Evolutionary conservation across 1,140 invertebrate genomes (phyloP), one percentile per base, ranked within the genome.

Genomic region (Monomorium pharaonis): DNA sequence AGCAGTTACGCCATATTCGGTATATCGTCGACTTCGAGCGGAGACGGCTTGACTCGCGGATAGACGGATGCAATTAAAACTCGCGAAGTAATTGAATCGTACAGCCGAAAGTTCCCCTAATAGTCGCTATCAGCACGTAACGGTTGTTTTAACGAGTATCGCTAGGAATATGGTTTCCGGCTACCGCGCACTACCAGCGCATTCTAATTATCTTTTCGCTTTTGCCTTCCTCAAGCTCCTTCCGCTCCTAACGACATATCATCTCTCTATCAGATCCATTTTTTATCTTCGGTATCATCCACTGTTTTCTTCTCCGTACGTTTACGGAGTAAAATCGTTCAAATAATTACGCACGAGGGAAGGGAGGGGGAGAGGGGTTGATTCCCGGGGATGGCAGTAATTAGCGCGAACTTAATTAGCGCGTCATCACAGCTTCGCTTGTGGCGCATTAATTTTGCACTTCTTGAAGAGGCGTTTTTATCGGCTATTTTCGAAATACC

Each of bases 21-120:
- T n/a, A 21, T 70, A 37, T 62, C 37, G 37, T 58, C n/a, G 51
- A 72, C 51, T 44, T 54, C 47, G 44, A 49, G 65, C 24, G 2
- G 24, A 42, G 44, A 49, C 42, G 54, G n/a, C 24, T 54, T 24
- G 49, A 42, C n/a, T 58, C 60, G 10, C 85, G 47, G 58, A 90
- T 86, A 90, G 88, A 88, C 87, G 81, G 88, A 72, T 92, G 88
- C 90, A 93, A 93, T 94, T 94, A 94, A 92, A 92, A 92, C 88
- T 54, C 47, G 80, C 80, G 67, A 86, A 88, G 86, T 91, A 93
- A 93, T 92, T 91, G 89, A 90, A 92, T 90, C 88, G 91, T 89
- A 92, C 86, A 88, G 87, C 84, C 90, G 84, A 92, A 93, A 93
- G 88, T 93, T 92, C 67, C 65, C 85, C 77, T 92, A 93, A 94